Percentiles rank a stretch among this genome's conserved stretches.
Conservation (phyloP, 2,888 invertebrate genomes). For the Nephrotoma guestfalica region DNA sequence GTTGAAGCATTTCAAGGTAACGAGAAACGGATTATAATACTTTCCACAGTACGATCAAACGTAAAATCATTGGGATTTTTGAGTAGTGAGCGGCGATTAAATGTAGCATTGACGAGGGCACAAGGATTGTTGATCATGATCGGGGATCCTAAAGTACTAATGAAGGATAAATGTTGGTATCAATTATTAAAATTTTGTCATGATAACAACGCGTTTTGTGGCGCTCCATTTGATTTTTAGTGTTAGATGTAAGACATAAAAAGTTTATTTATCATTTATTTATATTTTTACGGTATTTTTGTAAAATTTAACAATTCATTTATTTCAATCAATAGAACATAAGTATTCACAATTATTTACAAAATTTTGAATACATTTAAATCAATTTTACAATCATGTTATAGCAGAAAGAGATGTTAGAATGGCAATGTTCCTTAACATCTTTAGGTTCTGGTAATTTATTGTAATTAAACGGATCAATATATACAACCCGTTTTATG, state of each 20-base stretch:
- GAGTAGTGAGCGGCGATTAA: constrained; percentile 35
- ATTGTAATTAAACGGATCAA: too few species aligned
- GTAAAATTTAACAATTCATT: too few species aligned
- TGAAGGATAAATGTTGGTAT: constrained; percentile 20
- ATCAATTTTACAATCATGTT: too few species aligned
- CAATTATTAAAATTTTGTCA: constrained; percentile 22
- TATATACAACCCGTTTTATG: too few species aligned
- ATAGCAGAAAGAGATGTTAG: too few species aligned
- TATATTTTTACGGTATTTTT: too few species aligned
- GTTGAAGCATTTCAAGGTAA: constrained; percentile 82
- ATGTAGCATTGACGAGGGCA: constrained; percentile 48
- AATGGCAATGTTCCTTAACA: too few species aligned
- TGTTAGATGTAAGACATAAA: neutral
- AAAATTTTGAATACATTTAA: too few species aligned
- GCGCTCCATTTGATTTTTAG: neutral
- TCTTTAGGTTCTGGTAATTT: too few species aligned
- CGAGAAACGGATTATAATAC: constrained; percentile 65
- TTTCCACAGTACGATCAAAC: constrained; percentile 62
- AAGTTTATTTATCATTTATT: too few species aligned
- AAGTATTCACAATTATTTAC: too few species aligned
- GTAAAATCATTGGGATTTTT: constrained; percentile 21
- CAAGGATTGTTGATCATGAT: constrained; percentile 43
- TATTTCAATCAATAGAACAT: too few species aligned
- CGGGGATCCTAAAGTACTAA: constrained; percentile 31
- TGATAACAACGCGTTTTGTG: constrained; percentile 11